These are phyloP conservation scores for Sebastes jordani DNA, from an alignment of 2,797 vertebrate species.

Conservation along the genomic window DNA sequence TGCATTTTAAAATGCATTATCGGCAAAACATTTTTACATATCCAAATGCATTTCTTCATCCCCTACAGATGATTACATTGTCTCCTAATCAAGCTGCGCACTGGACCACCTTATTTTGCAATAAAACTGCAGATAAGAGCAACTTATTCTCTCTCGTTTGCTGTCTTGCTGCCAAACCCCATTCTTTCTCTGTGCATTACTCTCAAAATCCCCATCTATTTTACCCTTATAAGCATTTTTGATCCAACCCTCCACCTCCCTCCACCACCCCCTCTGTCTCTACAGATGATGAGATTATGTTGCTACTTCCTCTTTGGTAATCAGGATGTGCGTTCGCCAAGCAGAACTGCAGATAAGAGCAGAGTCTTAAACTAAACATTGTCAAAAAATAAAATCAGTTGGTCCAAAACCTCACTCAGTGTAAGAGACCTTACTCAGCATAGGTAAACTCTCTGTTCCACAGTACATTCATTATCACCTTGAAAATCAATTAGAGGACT, in stretches of 20 bases:
- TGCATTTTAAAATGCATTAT: background rate
- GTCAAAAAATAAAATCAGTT: conserved; percentile 12
- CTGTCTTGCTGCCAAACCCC: background rate
- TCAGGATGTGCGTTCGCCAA: conserved; percentile 55
- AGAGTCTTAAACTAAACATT: conserved; percentile 43
- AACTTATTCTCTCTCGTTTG: conserved; percentile 2
- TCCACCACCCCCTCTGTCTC: background rate
- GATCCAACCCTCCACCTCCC: background rate
- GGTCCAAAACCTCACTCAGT: conserved; percentile 35
- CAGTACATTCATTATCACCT: conserved; percentile 62
- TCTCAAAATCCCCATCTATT: conserved; percentile 8
- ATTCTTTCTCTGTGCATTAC: background rate
- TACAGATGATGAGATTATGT: conserved; percentile 57
- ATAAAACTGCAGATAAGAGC: conserved; percentile 3
- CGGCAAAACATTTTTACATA: background rate
- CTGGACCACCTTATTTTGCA: conserved; percentile 1
- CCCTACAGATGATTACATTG: background rate
- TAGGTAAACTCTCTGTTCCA: conserved; percentile 37
- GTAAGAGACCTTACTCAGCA: conserved; percentile 50
- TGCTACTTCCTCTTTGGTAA: conserved; percentile 72
- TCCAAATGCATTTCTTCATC: background rate
- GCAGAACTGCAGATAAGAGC: conserved; percentile 58
- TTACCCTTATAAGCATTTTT: conserved; percentile 25
- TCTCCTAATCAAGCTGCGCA: background rate
- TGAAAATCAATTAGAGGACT: conserved; percentile 48